Percentiles rank a stretch among this genome's conserved stretches.
phyloP scores from a whole-genome alignment of 2,888 invertebrate genomes.

The Dasysyrphus albostriatus region DNA sequence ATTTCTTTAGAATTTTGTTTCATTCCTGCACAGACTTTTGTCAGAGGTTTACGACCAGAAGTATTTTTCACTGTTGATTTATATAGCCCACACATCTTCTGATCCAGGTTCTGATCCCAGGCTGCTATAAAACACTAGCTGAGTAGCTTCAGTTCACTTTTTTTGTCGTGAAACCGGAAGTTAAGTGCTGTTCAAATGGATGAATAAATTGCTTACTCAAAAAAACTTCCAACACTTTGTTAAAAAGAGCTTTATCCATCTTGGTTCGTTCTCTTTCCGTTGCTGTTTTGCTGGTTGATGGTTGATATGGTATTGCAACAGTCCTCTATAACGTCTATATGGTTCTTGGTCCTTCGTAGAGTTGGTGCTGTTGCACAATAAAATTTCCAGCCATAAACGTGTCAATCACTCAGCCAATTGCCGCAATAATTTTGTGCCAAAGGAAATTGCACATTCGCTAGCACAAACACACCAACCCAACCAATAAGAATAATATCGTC shows the following conservation, averaged over 20 bases:
- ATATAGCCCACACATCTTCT: not conserved
- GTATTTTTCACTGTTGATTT: slow-evolving; percentile 22
- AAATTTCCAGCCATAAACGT: slow-evolving; percentile 74
- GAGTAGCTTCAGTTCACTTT: not conserved
- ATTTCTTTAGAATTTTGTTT: not conserved
- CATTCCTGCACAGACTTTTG: not conserved
- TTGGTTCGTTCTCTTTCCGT: not conserved
- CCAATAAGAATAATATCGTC: slow-evolving; percentile 23
- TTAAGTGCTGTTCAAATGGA: slow-evolving; percentile 52
- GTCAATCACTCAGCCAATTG: slow-evolving; percentile 75
- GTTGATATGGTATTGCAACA: slow-evolving; percentile 6
- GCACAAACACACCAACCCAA: not conserved
- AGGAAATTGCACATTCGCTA: slow-evolving; percentile 66
- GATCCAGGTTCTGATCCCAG: not conserved
- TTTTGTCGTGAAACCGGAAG: slow-evolving; percentile 61
- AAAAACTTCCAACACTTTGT: slow-evolving; percentile 34
- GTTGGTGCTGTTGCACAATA: slow-evolving; percentile 59
- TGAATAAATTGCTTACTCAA: slow-evolving; percentile 36
- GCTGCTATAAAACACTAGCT: slow-evolving; percentile 18
- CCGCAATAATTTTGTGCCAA: slow-evolving; percentile 71
- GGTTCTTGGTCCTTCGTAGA: not conserved
- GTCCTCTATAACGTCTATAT: not conserved
- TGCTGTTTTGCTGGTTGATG: not conserved
- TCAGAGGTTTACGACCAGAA: slow-evolving; percentile 5
- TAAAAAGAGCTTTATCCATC: slow-evolving; percentile 8